These are phyloP conservation scores for Xenopus petersii DNA, from an alignment of 2,797 vertebrate genomes.

Conservation along the genomic window DNA sequence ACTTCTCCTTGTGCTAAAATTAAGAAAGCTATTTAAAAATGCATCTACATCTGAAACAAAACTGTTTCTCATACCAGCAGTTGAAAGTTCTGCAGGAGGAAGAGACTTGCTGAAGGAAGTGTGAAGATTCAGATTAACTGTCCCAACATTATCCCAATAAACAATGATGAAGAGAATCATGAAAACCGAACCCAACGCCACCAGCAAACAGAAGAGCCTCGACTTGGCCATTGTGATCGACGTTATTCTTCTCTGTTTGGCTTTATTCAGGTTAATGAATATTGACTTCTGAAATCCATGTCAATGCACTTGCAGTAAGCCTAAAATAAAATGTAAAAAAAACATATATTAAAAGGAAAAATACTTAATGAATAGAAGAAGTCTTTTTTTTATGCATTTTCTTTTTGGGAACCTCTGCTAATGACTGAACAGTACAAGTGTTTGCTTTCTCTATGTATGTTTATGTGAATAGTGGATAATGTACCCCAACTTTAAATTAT, in stretches of 20 bases:
- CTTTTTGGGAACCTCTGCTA: no score
- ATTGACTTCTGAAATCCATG: slow-evolving; percentile 40
- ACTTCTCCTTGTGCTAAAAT: slow-evolving; percentile 44
- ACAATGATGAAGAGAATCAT: slow-evolving; percentile 95
- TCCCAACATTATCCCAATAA: slow-evolving; percentile 93
- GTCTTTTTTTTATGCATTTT: no score
- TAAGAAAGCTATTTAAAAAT: slow-evolving; percentile 79
- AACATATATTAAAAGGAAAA: no score
- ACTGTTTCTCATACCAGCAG: slow-evolving; percentile 56
- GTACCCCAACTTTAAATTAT: no score
- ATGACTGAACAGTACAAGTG: no score
- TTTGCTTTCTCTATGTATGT: no score
- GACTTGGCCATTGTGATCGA: slow-evolving; percentile 83
- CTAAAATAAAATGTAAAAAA: slow-evolving; percentile 51
- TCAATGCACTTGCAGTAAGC: slow-evolving; percentile 46
- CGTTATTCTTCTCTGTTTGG: slow-evolving; percentile 22
- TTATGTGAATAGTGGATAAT: no score
- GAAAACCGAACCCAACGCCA: slow-evolving; percentile 84
- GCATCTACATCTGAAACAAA: slow-evolving; percentile 77
- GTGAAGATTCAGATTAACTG: slow-evolving; percentile 82
- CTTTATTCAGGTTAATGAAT: slow-evolving; percentile 52
- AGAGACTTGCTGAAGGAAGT: slow-evolving; percentile 71
- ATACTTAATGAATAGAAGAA: no score
- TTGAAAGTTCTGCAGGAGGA: slow-evolving; percentile 58
- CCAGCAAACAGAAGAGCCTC: slow-evolving; percentile 83